Percentiles rank a stretch among this genome's conserved stretches.
phyloP scores from a whole-genome alignment of 2,888 invertebrate species.

The Atrina japonica region DNA sequence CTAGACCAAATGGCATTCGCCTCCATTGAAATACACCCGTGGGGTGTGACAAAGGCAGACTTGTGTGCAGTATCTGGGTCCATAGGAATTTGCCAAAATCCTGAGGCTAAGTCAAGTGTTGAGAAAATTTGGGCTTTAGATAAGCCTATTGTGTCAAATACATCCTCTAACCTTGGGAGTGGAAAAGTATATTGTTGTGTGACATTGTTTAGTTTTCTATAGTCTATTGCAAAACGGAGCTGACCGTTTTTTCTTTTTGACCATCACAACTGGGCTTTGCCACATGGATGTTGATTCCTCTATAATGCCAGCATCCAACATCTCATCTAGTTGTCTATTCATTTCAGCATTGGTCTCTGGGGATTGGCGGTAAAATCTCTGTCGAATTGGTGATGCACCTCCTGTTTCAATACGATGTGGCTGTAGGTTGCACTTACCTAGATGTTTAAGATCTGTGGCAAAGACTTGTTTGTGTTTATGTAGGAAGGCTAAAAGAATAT shows the following conservation, averaged over 20 bases:
- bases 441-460: slow-evolving; percentile 24
- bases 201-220: slow-evolving; percentile 24
- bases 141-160: slow-evolving; percentile 36
- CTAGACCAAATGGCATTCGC: too few species aligned
- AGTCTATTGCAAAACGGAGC: too few species aligned
- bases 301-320: slow-evolving; percentile 38
- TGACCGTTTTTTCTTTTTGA: slow-evolving; percentile 22
- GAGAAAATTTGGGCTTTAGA: slow-evolving; percentile 27
- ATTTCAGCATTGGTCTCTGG: too few species aligned
- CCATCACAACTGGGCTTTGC: slow-evolving; percentile 33
- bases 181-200: slow-evolving; percentile 35
- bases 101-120: too few species aligned
- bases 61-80: too few species aligned
- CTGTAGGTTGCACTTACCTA: slow-evolving; percentile 8
- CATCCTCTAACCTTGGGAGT: slow-evolving; percentile 37
- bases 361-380: too few species aligned
- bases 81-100: slow-evolving; percentile 29
- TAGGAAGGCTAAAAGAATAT: slow-evolving; percentile 7
- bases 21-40: slow-evolving; percentile 44
- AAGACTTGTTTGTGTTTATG: slow-evolving; percentile 27
- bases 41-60: too few species aligned
- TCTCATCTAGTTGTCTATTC: slow-evolving; percentile 43
- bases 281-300: slow-evolving; percentile 43
- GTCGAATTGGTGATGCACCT: slow-evolving; percentile 46
- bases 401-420: too few species aligned